Conservation (phyloP, 2,113 vertebrate genomes). For the Typhlomys cinereus region DNA sequence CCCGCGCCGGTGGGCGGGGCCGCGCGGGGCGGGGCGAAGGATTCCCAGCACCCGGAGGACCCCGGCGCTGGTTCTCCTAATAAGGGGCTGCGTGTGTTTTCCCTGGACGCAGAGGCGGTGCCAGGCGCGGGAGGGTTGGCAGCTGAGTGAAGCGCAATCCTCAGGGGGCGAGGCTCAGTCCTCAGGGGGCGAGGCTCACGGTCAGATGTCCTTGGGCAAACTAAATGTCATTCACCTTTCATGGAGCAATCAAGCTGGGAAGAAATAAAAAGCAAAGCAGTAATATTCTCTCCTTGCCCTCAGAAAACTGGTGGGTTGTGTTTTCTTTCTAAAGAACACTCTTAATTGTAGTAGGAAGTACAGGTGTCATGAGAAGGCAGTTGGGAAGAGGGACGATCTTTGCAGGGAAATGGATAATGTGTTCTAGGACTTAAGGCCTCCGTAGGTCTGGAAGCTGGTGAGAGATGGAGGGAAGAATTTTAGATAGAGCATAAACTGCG, state of each 20-base stretch:
- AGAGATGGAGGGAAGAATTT: not conserved
- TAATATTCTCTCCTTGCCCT: not conserved
- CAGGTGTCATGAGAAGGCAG: not conserved
- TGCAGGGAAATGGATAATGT: not conserved
- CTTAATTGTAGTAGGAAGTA: not conserved
- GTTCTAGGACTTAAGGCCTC: not conserved
- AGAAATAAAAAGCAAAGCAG: not conserved
- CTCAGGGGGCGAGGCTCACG: not conserved
- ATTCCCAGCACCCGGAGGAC: rapidly evolving
- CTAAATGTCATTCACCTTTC: constrained; percentile 20
- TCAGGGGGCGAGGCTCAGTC: not conserved
- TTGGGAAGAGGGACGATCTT: not conserved
- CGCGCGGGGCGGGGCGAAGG: not conserved
- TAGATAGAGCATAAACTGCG: not conserved
- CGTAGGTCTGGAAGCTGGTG: not conserved
- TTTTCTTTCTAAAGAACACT: not conserved
- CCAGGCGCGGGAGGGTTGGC: not conserved
- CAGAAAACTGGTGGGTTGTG: not conserved
- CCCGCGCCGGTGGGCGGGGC: not conserved
- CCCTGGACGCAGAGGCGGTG: rapidly evolving
- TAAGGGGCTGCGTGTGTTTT: not conserved
- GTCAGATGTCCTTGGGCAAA: not conserved
- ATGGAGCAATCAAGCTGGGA: not conserved
- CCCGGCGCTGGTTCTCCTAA: rapidly evolving
- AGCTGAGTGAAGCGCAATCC: too few species aligned